Conservation (phyloP, 2,113 vertebrate species). For the Syngnathoides biaculeatus region DNA sequence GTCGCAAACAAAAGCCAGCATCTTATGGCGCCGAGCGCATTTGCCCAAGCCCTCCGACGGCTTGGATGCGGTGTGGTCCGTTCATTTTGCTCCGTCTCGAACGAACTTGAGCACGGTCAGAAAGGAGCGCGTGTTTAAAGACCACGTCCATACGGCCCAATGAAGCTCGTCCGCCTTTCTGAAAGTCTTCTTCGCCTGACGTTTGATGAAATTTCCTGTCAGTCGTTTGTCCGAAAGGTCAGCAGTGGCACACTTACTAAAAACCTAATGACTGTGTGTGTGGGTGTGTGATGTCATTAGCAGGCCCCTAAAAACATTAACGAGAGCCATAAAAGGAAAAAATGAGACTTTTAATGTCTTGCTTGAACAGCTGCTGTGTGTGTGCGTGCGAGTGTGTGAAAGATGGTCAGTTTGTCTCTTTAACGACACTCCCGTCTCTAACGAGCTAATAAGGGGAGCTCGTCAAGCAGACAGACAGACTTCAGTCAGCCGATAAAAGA, state of each 20-base stretch:
- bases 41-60: no score
- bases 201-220: background rate
- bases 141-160: no score
- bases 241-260: constrained; percentile 1
- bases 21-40: no score
- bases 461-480: constrained; percentile 8
- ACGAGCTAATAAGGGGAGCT: constrained; percentile 6
- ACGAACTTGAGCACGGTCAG: no score
- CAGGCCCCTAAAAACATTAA: constrained; percentile 6
- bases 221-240: constrained; percentile 4
- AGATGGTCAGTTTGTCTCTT: constrained; percentile 13
- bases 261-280: background rate
- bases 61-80: no score
- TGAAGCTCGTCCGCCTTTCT: background rate
- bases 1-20: no score
- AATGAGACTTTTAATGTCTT: constrained; percentile 13
- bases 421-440: constrained; percentile 3
- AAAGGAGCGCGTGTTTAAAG: no score
- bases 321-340: constrained; percentile 8
- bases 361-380: constrained; percentile 35
- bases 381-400: constrained; percentile 19
- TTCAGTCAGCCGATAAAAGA: background rate
- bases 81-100: no score
- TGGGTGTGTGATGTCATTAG: constrained; percentile 5
- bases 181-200: background rate